Conservation (phyloP, 2,888 invertebrate species). For the Tenthredo mesomela region DNA sequence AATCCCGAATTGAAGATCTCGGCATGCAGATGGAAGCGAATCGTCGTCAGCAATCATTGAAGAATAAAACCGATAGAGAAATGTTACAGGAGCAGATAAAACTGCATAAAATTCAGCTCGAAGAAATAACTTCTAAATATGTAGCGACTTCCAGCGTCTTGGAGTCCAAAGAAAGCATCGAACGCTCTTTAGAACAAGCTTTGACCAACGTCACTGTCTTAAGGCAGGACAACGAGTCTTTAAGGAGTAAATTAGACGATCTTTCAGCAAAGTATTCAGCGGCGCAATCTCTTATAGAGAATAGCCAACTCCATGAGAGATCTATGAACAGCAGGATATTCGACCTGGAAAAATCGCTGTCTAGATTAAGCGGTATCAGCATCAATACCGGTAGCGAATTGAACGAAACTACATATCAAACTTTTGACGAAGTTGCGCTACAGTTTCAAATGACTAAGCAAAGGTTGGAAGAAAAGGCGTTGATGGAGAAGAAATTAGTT, state of each 20-base stretch:
- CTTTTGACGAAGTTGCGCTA: slow-evolving; percentile 70
- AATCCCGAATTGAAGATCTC: slow-evolving; percentile 63
- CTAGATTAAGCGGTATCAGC: slow-evolving; percentile 69
- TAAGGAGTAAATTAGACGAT: slow-evolving; percentile 68
- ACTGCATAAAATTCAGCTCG: slow-evolving; percentile 70
- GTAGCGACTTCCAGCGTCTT: slow-evolving; percentile 69
- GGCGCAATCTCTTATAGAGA: slow-evolving; percentile 70
- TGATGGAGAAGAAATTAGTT: slow-evolving; percentile 79
- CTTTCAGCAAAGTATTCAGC: slow-evolving; percentile 69
- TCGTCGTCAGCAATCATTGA: slow-evolving; percentile 62
- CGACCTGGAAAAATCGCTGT: slow-evolving; percentile 70
- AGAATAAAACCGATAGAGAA: slow-evolving; percentile 66
- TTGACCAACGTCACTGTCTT: slow-evolving; percentile 66
- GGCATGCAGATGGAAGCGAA: slow-evolving; percentile 60
- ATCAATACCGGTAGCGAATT: slow-evolving; percentile 67
- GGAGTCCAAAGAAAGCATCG: slow-evolving; percentile 75
- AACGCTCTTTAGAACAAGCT: slow-evolving; percentile 73
- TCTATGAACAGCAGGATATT: slow-evolving; percentile 65
- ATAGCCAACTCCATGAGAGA: slow-evolving; percentile 68
- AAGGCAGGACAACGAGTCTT: slow-evolving; percentile 68
- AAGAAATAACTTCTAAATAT: slow-evolving; percentile 73
- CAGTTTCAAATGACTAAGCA: slow-evolving; percentile 69
- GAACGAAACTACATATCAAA: slow-evolving; percentile 73
- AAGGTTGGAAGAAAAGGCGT: slow-evolving; percentile 71
- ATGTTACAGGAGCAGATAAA: slow-evolving; percentile 70